A percentile compares a stretch with the other conserved stretches of the same genome.
These are phyloP conservation scores for Panzeria rudis DNA, from an alignment of 2,888 invertebrate genomes.

Conservation along the genomic window DNA sequence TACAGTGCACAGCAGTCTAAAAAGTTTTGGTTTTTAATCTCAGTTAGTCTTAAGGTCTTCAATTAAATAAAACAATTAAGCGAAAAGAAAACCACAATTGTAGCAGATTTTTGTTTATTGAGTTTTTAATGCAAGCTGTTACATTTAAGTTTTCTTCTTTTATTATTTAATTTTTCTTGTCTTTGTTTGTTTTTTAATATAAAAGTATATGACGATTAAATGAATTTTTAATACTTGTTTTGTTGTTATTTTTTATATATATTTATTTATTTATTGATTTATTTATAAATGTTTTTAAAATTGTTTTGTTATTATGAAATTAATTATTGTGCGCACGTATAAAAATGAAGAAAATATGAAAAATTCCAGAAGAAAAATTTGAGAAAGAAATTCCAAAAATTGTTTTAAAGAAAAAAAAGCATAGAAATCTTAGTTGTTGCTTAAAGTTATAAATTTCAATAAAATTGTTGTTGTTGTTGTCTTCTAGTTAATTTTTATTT, in stretches of 20 bases:
- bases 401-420: constrained; percentile 34
- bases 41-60: not conserved
- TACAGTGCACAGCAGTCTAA: no score
- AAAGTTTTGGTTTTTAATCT: no score
- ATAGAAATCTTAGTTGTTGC: not conserved
- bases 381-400: constrained; percentile 23
- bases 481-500: not conserved
- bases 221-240: constrained; percentile 59
- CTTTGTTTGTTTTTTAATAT: constrained; percentile 57
- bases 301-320: constrained; percentile 55
- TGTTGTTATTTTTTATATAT: constrained; percentile 25
- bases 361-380: constrained; percentile 7
- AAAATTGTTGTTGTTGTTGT: constrained; percentile 39
- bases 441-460: constrained; percentile 2
- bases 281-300: constrained; percentile 47
- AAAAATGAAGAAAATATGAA: constrained; percentile 39
- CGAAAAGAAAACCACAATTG: constrained; percentile 9
- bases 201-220: constrained; percentile 72
- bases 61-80: not conserved
- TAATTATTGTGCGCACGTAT: constrained; percentile 70
- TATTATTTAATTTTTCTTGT: constrained; percentile 35
- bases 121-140: constrained; percentile 72
- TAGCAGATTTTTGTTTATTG: constrained; percentile 68
- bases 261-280: constrained; percentile 21
- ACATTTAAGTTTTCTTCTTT: constrained; percentile 67